These are phyloP conservation scores for Eumaeus atala DNA, from an alignment of 1,140 invertebrate species.

Conservation along the genomic window DNA sequence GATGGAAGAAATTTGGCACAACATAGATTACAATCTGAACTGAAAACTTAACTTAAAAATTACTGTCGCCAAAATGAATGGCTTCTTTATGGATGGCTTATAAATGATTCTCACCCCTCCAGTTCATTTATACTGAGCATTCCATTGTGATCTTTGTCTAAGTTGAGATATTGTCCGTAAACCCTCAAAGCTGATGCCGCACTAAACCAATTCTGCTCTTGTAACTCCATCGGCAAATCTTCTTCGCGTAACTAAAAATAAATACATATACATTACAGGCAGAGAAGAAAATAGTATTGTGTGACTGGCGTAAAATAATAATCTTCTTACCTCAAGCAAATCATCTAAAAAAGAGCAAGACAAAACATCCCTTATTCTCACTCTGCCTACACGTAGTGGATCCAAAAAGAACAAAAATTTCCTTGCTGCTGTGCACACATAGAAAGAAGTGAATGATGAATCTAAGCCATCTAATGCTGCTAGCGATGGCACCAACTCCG, in stretches of 20 bases:
- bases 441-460: slow-evolving; percentile 96
- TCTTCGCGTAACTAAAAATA: slow-evolving; percentile 84
- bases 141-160: slow-evolving; percentile 96
- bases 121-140: slow-evolving; percentile 94
- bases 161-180: slow-evolving; percentile 94
- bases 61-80: too few relatives aligned
- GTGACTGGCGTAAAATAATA: not conserved
- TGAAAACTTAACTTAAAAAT: too few relatives aligned
- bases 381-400: slow-evolving; percentile 88
- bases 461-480: slow-evolving; percentile 92
- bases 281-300: not conserved
- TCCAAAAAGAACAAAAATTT: slow-evolving; percentile 98
- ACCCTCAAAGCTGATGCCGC: slow-evolving; percentile 91
- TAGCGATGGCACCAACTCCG: slow-evolving; percentile 92
- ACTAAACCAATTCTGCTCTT: slow-evolving; percentile 96
- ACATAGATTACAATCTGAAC: too few relatives aligned
- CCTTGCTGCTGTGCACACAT: slow-evolving; percentile 94
- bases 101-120: slow-evolving; percentile 76
- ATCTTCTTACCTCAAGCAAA: slow-evolving; percentile 83
- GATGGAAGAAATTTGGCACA: too few relatives aligned
- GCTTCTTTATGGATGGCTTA: too few relatives aligned
- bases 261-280: too few relatives aligned
- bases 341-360: slow-evolving; percentile 95
- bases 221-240: slow-evolving; percentile 86
- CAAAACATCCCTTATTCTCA: slow-evolving; percentile 93